A percentile compares a stretch with the other conserved stretches of the same genome.
phyloP scores from a whole-genome alignment of 2,888 invertebrate genomes.

The Litoditis marina region DNA sequence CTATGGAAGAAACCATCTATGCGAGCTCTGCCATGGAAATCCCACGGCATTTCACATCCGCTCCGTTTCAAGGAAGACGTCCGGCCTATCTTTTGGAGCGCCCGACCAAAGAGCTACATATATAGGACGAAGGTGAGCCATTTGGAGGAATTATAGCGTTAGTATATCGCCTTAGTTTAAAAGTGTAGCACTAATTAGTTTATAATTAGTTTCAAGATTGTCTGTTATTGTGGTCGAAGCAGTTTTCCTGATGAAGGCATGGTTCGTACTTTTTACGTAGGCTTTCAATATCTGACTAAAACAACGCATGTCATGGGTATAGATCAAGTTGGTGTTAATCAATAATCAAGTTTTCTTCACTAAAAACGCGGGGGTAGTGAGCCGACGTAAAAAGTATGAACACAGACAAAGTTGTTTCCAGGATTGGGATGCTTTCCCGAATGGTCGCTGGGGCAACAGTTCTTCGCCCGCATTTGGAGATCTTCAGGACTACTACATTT shows the following conservation, averaged over 20 bases:
- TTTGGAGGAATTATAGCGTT: background rate
- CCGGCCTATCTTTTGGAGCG: constrained; percentile 69
- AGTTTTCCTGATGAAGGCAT: too few species aligned
- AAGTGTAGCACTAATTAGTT: too few species aligned
- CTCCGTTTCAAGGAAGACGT: constrained; percentile 65
- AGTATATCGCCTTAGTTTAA: too few species aligned
- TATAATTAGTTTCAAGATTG: too few species aligned
- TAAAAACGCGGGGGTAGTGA: too few species aligned
- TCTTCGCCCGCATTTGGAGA: constrained; percentile 69
- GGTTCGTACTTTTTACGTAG: too few species aligned
- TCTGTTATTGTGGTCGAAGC: too few species aligned
- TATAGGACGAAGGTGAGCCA: constrained; percentile 63
- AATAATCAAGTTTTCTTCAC: too few species aligned
- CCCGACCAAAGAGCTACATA: constrained; percentile 67
- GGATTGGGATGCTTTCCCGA: constrained; percentile 70
- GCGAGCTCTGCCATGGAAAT: constrained; percentile 67
- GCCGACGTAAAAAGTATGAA: background rate
- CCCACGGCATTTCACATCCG: constrained; percentile 44
- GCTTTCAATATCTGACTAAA: too few species aligned
- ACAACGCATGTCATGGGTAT: too few species aligned
- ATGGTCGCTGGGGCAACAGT: constrained; percentile 69
- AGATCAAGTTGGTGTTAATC: too few species aligned
- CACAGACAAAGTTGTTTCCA: constrained; percentile 27
- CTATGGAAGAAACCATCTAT: constrained; percentile 66
- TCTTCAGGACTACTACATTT: constrained; percentile 68